Base-by-base conservation (phyloP, 2,113 vertebrate genomes). In the Siniperca chuatsi region DNA sequence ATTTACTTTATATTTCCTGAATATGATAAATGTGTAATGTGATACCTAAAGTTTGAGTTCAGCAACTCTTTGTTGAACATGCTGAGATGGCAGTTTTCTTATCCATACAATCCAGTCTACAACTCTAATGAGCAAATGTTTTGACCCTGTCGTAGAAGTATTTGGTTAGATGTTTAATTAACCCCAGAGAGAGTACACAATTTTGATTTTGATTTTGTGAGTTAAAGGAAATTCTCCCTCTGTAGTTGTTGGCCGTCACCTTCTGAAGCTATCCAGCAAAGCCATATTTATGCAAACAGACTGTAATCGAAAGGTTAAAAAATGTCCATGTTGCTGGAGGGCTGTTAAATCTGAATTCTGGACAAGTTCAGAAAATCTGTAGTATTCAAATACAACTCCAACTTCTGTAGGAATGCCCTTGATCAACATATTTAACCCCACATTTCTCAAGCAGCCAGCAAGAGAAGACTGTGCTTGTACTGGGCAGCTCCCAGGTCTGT, bases 81-180 rank as follows among this genome's bases (percentile, higher is more conserved):
- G 88, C 82, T 81, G 80, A 81, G 65, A 25, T 29, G 6, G 76
- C 82, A 79, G 11, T 83, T 85, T 72, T 70, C 44, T 78, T 81
- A 67, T 89, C 78, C 77, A 77, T 71, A 74, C 29, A n/a, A 6
- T 70, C 74, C 52, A 70, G 79, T 79, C 72, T 75, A 65, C 85
- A 29, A 29, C 29, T 37, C 35, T 37, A 37, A 84, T 82, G 50
- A 86, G 76, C n/a, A 18, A 67, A 82, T 37, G 18, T 75, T 76
- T 79, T 76, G 57, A 54, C 48, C 60, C 20, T 60, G 52, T n/a
- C 58, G 65, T 73, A 44, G 11, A 71, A 87, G 40, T 77, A 23
- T 82, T 79, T 82, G 64, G 73, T 78, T 58, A 7, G 52, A 75
- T 60, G 57, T 77, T 68, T 84, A 82, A 72, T 84, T 87, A 79